Evolutionary conservation across 2,888 invertebrate genomes (phyloP).

Genomic region (Agrochola circellaris): DNA sequence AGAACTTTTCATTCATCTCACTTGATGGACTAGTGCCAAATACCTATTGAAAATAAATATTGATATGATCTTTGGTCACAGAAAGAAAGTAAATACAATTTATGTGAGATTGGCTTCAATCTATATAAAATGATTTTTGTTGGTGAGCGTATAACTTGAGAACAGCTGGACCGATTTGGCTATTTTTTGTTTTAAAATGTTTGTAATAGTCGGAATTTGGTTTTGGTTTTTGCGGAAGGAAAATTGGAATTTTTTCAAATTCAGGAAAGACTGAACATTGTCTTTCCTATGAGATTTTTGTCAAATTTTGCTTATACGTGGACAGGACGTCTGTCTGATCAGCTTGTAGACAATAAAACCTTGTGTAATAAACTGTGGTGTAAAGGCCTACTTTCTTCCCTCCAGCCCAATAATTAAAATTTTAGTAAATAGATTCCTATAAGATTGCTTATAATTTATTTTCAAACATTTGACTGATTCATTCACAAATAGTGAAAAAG

Average conservation of each 20-base stretch:
- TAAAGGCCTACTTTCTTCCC: not conserved
- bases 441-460: not conserved
- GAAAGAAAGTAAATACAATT: not conserved
- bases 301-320: not conserved
- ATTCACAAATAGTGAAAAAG: not conserved
- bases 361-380: not conserved
- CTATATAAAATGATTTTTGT: not conserved
- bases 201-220: not conserved
- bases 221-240: too few relatives aligned
- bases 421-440: not conserved
- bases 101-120: not conserved
- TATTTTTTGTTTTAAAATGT: not conserved
- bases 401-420: not conserved
- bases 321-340: not conserved
- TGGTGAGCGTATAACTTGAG: not conserved
- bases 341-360: not conserved
- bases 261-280: not conserved
- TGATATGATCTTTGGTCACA: not conserved
- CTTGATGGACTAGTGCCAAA: constrained; percentile 98
- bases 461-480: not conserved
- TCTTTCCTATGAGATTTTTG: not conserved
- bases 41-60: constrained; percentile 91
- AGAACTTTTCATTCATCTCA: constrained; percentile 99
- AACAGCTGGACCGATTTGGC: not conserved
- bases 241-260: not conserved